Conservation (phyloP, 2,888 invertebrate genomes). For the Trachelus troglodyta region DNA sequence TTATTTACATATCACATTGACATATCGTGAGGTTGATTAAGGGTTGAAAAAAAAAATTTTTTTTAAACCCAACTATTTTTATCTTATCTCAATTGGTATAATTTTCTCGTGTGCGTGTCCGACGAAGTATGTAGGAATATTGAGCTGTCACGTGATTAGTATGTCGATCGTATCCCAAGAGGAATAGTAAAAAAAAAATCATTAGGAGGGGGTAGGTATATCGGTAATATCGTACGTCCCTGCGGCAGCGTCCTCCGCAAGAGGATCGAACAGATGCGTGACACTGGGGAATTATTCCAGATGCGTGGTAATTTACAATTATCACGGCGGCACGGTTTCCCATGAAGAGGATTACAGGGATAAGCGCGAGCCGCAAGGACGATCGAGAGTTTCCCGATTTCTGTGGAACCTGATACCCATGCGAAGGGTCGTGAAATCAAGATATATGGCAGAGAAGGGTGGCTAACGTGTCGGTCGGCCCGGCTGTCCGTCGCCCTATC, state of each 20-base stretch:
- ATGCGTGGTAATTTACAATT: slow-evolving; percentile 61
- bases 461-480: slow-evolving; percentile 17
- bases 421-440: slow-evolving; percentile 65
- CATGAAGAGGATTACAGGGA: slow-evolving; percentile 3
- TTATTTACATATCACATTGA: background rate
- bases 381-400: slow-evolving; percentile 62
- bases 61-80: background rate
- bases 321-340: slow-evolving; percentile 45
- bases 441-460: slow-evolving; percentile 56
- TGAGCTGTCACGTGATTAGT: background rate
- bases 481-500: background rate
- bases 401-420: slow-evolving; percentile 64
- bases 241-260: background rate
- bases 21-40: background rate
- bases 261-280: background rate
- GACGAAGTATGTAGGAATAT: background rate
- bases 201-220: background rate
- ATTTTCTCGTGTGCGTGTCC: background rate
- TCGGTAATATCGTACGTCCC: background rate
- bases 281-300: slow-evolving; percentile 35
- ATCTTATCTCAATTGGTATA: background rate
- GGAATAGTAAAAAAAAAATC: background rate
- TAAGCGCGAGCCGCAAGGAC: slow-evolving; percentile 19
- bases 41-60: background rate
- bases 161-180: background rate